Evolutionary conservation across 2,113 vertebrate genomes (phyloP), one percentile per base, ranked within the genome.

Genomic region (Neodontobutis hainanensis): DNA sequence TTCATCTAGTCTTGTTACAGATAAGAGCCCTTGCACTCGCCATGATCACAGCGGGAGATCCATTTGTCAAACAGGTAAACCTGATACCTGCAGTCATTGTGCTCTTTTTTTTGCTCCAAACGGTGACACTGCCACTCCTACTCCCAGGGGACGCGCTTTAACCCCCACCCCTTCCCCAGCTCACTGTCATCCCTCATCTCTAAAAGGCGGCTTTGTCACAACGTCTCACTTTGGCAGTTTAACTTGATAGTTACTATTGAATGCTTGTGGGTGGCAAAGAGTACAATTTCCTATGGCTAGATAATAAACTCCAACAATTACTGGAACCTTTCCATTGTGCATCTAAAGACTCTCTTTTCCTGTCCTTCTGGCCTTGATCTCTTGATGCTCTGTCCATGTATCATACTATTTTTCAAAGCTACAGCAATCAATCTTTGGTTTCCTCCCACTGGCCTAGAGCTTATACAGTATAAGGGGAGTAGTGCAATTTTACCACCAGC

Each of bases 1-100:
- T 60, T 48, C 60, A 73, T 70, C 68, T 50, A 49, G 42, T 61
- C 61, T 61, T 77, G 72, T 67, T 65, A 67, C 53, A 74, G 75
- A 83, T 82, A 78, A 78, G 66, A 15, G 74, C 69, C 72, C 73
- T 75, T 75, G 77, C 82, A 70, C 78, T 85, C 72, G 78, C 83
- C 81, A 73, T 64, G 65, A 86, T 88, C 86, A 73, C 85, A 84
- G 90, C 82, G 65, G 83, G 76, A 85, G 80, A 90, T 90, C 86
- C 87, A 92, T 93, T 92, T 90, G 91, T 92, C 90, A 91, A 87
- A 91, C 85, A 88, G 88, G 86, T 73, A 85, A 91, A 93, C 88
- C 77, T 34, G 90, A 92, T 90, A 87, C 83, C 27, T 14, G 69
- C 61, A 53, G 40, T 70, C 81, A 88, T 92, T 92, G 91, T 92